Base-by-base conservation (phyloP, 2,113 vertebrate species). In the Chauna torquata region DNA sequence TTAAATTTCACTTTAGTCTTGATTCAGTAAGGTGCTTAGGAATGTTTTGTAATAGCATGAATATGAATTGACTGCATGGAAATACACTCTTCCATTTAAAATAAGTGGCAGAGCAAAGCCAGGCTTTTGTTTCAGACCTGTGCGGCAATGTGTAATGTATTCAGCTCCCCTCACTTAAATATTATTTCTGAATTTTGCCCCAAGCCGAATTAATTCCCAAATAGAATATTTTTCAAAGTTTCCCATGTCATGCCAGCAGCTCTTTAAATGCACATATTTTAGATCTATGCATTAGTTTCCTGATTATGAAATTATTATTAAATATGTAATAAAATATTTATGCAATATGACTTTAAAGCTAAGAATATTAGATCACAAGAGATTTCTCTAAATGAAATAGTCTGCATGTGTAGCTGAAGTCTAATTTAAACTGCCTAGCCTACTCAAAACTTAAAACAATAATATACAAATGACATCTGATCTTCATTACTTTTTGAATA, bases 321-420 rank as follows among this genome's bases (percentile, higher is more conserved):
- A 96, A 87, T 44, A 38, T 15, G n/a, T 54, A 62, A 84, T 96
- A 57, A 96, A 94, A 88, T 87, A 96, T 97, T 96, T 47, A 95
- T 76, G 77, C 42, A 2, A 49, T 36, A 17, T 16, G 52, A 52
- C 86, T 91, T 83, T 55, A 88, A 94, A 92, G 68, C 77, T 19
- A 50, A 78, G 87, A 86, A 94, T 76, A 32, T 95, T 76, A 90
- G 84, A 93, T 94, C 94, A 90, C 84, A 28, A 92, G 91, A 79
- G 91, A 84, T 72, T 90, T 36, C 76, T 66, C 19, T 97, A 94
- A 95, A 93, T 88, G 90, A 92, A 96, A 95, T 62, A 68, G 86
- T 65, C 85, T 93, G 66, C 25, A 49, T 44, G 75, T 28, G 84
- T 50, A 82, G 89, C 84, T 58, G 64, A 36, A 65, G 61, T 81